These are phyloP conservation scores for Holotrichia oblita DNA, from an alignment of 1,140 invertebrate genomes.

Conservation along the genomic window DNA sequence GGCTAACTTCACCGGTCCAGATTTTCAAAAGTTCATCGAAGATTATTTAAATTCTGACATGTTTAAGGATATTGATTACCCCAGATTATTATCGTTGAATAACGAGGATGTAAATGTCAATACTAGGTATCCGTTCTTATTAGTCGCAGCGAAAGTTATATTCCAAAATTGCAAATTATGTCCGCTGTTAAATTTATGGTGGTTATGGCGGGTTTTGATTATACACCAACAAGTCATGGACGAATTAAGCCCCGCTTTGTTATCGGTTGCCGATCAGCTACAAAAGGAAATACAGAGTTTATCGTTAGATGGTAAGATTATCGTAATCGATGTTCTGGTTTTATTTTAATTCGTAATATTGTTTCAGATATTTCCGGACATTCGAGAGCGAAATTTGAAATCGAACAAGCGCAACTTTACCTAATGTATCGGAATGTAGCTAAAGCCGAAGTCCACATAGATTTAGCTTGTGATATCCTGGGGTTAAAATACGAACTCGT, in stretches of 20 bases:
- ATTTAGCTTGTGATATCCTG: slow-evolving; percentile 68
- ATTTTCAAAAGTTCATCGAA: slow-evolving; percentile 58
- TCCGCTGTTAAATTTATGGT: slow-evolving; percentile 67
- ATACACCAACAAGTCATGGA: slow-evolving; percentile 79
- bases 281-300: slow-evolving; percentile 63
- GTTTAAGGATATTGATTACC: slow-evolving; percentile 61
- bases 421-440: slow-evolving; percentile 77
- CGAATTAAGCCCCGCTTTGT: slow-evolving; percentile 73
- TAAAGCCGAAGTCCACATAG: slow-evolving; percentile 73
- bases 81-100: slow-evolving; percentile 64
- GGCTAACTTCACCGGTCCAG: slow-evolving; percentile 83
- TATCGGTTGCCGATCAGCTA: slow-evolving; percentile 68
- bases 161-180: slow-evolving; percentile 63
- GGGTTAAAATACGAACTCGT: slow-evolving; percentile 71
- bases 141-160: slow-evolving; percentile 74
- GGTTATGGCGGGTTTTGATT: slow-evolving; percentile 76
- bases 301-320: slow-evolving; percentile 56
- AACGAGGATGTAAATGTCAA: slow-evolving; percentile 74
- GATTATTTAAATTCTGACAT: slow-evolving; percentile 62
- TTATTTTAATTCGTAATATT: no score
- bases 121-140: slow-evolving; percentile 69
- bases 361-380: slow-evolving; percentile 59
- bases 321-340: neutral
- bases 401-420: slow-evolving; percentile 81
- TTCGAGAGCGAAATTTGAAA: slow-evolving; percentile 71